Percentiles rank a stretch among this genome's conserved stretches.
phyloP scores from a whole-genome alignment of 1,140 invertebrate species.

The Polypedilum pembai region DNA sequence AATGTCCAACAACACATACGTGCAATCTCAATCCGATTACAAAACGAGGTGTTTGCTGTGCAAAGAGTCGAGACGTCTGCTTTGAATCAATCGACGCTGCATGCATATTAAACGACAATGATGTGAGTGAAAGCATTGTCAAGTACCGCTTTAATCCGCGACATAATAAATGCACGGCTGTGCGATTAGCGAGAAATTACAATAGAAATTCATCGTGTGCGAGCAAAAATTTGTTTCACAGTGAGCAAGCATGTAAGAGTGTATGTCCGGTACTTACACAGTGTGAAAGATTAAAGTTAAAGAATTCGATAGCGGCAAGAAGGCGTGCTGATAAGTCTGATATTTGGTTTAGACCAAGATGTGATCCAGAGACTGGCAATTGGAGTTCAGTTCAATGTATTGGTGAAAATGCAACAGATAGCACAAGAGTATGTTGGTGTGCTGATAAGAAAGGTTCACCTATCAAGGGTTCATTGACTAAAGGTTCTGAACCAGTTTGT shows the following conservation, averaged over 20 bases:
- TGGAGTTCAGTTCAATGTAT: conserved; percentile 78
- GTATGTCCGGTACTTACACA: conserved; percentile 75
- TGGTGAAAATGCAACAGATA: conserved; percentile 39
- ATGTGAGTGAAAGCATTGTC: conserved; percentile 46
- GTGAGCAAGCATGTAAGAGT: conserved; percentile 68
- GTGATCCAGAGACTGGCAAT: conserved; percentile 59
- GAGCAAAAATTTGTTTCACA: conserved; percentile 85
- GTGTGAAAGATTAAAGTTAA: conserved; percentile 68
- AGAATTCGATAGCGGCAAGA: conserved; percentile 62
- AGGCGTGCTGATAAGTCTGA: conserved; percentile 48
- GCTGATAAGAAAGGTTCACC: conserved; percentile 71
- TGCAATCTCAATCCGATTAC: conserved; percentile 73
- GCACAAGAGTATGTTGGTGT: conserved; percentile 69
- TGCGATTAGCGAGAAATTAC: conserved; percentile 38
- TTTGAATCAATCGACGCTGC: conserved; percentile 62
- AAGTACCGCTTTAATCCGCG: conserved; percentile 73
- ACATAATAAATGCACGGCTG: conserved; percentile 64
- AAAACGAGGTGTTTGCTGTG: conserved; percentile 72
- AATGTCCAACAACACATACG: conserved; percentile 74
- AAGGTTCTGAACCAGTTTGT: conserved; percentile 61
- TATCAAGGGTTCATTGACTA: conserved; percentile 64
- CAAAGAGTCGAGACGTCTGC: conserved; percentile 77
- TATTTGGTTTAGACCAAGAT: conserved; percentile 58
- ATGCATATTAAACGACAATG: conserved; percentile 43
- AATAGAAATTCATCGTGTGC: conserved; percentile 63